Conservation (phyloP, 2,113 vertebrate species). For the Microcebus murinus region DNA sequence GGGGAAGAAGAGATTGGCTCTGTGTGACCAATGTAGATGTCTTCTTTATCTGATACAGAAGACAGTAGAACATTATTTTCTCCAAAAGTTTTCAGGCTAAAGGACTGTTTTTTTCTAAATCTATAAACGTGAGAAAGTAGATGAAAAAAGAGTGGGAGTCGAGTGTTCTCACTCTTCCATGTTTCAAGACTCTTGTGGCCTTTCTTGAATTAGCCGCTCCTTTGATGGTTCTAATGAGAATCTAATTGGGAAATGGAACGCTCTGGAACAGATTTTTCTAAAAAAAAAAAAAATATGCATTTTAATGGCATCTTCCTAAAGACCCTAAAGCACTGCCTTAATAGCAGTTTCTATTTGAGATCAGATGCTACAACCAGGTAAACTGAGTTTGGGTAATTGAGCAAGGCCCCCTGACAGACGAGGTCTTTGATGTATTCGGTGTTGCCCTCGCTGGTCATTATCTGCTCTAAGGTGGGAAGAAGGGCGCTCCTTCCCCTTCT, state of each 20-base stretch:
- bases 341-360: neutral
- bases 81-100: neutral
- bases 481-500: fast-evolving
- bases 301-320: neutral
- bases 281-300: neutral
- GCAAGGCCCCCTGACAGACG: neutral
- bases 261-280: neutral
- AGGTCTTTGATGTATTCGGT: fast-evolving
- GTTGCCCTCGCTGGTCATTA: too few species aligned
- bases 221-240: neutral
- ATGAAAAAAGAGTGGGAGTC: neutral
- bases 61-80: neutral
- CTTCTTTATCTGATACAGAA: neutral
- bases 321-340: neutral
- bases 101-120: neutral
- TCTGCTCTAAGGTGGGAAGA: neutral
- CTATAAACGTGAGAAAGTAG: neutral
- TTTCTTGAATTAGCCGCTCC: neutral
- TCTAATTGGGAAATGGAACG: neutral
- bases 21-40: fast-evolving
- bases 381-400: neutral
- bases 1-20: neutral
- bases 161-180: neutral
- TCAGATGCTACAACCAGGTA: neutral
- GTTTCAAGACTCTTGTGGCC: neutral